These are phyloP conservation scores for Goniozus legneri DNA, from an alignment of 1,140 invertebrate genomes.

Conservation along the genomic window DNA sequence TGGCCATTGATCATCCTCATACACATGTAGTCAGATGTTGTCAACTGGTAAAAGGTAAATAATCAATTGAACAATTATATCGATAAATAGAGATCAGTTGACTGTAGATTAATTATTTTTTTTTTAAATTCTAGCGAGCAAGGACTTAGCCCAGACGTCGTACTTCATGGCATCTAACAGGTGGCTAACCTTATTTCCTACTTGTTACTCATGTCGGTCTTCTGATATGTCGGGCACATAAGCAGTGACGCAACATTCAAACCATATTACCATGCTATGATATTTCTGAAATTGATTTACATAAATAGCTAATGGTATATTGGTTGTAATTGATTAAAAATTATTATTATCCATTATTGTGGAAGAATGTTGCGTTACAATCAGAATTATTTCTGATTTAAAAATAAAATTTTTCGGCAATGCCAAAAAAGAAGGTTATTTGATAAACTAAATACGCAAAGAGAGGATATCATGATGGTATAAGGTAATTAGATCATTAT, in stretches of 20 bases:
- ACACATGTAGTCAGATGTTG: constrained; percentile 93
- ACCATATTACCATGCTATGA: constrained; percentile 4
- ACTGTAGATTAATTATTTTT: not conserved
- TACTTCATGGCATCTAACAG: constrained; percentile 98
- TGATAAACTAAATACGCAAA: constrained; percentile 27
- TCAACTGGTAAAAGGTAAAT: constrained; percentile 86
- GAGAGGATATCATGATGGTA: constrained; percentile 19
- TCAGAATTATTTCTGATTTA: constrained; percentile 25
- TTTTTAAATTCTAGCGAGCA: constrained; percentile 69
- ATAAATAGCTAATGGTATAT: no score
- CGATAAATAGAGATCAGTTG: constrained; percentile 2
- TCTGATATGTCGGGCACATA: constrained; percentile 22
- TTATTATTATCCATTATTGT: no score
- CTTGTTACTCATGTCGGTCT: constrained; percentile 30
- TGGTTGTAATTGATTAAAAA: no score
- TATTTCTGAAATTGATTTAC: no score
- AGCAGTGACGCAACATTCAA: constrained; percentile 22
- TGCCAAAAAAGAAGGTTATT: constrained; percentile 29
- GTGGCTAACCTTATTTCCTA: constrained; percentile 53
- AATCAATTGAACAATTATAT: not conserved
- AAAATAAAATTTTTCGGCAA: constrained; percentile 25
- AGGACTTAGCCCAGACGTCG: constrained; percentile 93
- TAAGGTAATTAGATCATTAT: constrained; percentile 29
- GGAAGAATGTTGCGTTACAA: constrained; percentile 26
- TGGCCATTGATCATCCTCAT: constrained; percentile 95